A percentile compares a stretch with the other conserved stretches of the same genome.
Conservation (phyloP, 2,888 invertebrate species). For the Tenthredo amoena region DNA sequence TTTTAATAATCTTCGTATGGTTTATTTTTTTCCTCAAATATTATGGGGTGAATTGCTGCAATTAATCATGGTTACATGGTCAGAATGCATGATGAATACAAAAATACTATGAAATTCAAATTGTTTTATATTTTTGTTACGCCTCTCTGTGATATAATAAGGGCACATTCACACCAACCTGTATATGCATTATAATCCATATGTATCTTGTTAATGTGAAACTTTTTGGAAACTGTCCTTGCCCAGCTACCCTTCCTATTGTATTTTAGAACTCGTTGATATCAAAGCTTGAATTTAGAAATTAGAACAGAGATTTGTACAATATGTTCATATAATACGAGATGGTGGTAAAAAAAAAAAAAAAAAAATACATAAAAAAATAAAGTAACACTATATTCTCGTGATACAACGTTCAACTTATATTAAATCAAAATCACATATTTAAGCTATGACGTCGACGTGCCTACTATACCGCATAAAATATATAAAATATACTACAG, state of each 20-base stretch:
- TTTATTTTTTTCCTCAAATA: constrained; percentile 14
- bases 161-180: constrained; percentile 76
- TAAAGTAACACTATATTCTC: background rate
- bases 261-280: constrained; percentile 57
- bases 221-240: constrained; percentile 66
- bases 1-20: background rate
- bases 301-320: background rate
- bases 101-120: constrained; percentile 67
- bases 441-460: constrained; percentile 50
- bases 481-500: constrained; percentile 21
- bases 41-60: constrained; percentile 42
- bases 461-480: constrained; percentile 49
- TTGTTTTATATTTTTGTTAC: constrained; percentile 76
- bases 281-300: constrained; percentile 48
- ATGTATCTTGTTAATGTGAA: constrained; percentile 67
- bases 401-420: constrained; percentile 20
- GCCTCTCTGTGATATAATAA: constrained; percentile 77
- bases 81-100: constrained; percentile 67
- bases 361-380: background rate
- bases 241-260: constrained; percentile 65
- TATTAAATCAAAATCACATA: constrained; percentile 1
- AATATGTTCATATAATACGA: background rate
- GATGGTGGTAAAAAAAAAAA: background rate
- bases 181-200: constrained; percentile 69
- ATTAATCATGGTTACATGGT: background rate